These are phyloP conservation scores for Trypoxylon attenuatum DNA, from an alignment of 2,888 invertebrate species.

Conservation along the genomic window DNA sequence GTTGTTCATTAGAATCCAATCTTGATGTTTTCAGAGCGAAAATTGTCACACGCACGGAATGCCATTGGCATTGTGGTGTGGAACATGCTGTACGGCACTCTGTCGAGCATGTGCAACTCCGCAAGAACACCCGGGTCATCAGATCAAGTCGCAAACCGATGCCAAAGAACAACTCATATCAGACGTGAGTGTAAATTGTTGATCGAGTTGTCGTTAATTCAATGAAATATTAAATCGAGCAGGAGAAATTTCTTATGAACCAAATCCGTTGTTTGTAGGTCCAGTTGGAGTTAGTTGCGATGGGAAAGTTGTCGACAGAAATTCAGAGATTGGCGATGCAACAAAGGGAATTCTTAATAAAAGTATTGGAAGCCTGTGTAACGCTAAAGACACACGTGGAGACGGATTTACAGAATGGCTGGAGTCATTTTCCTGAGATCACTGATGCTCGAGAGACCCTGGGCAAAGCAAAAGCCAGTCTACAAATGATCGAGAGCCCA, in stretches of 20 bases:
- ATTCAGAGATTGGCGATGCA: conserved; percentile 83
- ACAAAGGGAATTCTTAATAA: conserved; percentile 83
- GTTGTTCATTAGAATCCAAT: background rate
- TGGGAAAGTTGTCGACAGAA: conserved; percentile 82
- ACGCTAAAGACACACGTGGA: conserved; percentile 85
- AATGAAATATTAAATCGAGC: background rate
- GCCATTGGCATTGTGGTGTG: conserved; percentile 84
- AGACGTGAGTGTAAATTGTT: conserved; percentile 74
- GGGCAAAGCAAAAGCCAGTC: conserved; percentile 78
- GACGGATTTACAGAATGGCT: conserved; percentile 82
- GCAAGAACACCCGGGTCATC: conserved; percentile 81
- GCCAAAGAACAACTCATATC: conserved; percentile 81
- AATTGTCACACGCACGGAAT: conserved; percentile 84
- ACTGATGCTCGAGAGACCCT: conserved; percentile 81
- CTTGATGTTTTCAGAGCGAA: conserved; percentile 74
- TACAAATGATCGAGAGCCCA: conserved; percentile 78
- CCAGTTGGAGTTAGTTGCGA: conserved; percentile 80
- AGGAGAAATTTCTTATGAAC: background rate
- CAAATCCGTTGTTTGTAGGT: conserved; percentile 67
- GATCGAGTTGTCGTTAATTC: background rate
- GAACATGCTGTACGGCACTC: conserved; percentile 79
- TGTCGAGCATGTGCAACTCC: conserved; percentile 82
- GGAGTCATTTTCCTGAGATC: conserved; percentile 80
- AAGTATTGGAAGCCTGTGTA: conserved; percentile 84
- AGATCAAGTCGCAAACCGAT: conserved; percentile 81